A percentile compares a stretch with the other conserved stretches of the same genome.
Conservation (phyloP, 92 coral and sea anemone genomes). For the Pocillopora grandis region DNA sequence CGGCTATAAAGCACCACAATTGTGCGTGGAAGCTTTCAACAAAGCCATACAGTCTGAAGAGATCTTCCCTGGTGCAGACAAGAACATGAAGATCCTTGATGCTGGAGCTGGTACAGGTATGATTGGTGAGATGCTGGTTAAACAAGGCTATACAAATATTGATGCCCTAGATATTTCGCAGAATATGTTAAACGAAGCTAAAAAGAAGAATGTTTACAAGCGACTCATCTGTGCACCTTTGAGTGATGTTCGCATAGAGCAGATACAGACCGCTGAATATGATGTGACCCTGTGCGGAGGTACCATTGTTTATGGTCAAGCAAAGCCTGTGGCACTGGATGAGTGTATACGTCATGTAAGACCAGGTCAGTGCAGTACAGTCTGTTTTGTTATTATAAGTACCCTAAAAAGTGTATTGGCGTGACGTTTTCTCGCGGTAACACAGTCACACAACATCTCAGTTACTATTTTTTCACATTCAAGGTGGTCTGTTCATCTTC, state of each 20-base stretch:
- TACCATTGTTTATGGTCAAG: not conserved
- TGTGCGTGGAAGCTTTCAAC: slow-evolving; percentile 23
- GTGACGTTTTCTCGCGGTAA: too few species aligned
- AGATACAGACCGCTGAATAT: slow-evolving; percentile 36
- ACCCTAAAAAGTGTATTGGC: too few species aligned
- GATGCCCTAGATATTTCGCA: slow-evolving; percentile 51
- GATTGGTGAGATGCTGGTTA: slow-evolving; percentile 40
- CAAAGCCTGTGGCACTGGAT: slow-evolving; percentile 21
- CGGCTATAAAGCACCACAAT: slow-evolving; percentile 30
- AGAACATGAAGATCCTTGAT: slow-evolving; percentile 28
- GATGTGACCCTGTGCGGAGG: slow-evolving; percentile 34
- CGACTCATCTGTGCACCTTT: slow-evolving; percentile 43
- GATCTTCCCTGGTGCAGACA: not conserved
- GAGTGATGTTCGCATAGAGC: slow-evolving; percentile 34
- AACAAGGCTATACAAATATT: slow-evolving; percentile 44
- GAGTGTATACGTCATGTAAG: slow-evolving; percentile 39
- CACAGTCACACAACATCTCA: too few species aligned
- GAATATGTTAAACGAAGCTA: slow-evolving; percentile 45
- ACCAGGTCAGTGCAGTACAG: slow-evolving; percentile 37
- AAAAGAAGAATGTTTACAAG: slow-evolving; percentile 29
- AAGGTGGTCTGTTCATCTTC: slow-evolving; percentile 57
- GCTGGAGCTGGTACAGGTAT: slow-evolving; percentile 62
- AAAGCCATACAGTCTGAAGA: slow-evolving; percentile 16
- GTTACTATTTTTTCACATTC: not conserved
- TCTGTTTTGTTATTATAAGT: not conserved